phyloP scores from a whole-genome alignment of 2,113 vertebrate genomes.

The Acrocephalus kingi region DNA sequence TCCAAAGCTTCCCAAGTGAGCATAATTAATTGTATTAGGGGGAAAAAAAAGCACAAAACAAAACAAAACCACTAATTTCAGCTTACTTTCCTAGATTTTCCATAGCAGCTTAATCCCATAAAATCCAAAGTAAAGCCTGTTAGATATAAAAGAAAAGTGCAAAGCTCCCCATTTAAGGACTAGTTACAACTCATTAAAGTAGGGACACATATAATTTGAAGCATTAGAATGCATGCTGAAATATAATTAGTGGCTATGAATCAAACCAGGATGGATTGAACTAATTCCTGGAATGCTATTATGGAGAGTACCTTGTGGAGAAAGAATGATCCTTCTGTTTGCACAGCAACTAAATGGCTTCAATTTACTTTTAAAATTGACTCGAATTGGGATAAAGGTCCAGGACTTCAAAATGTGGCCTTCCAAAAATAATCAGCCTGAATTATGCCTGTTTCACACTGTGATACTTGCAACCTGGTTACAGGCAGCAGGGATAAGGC shows the following conservation, averaged over 20 bases:
- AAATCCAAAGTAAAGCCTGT: constrained; percentile 64
- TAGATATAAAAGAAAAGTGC: constrained; percentile 61
- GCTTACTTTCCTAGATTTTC: constrained; percentile 8
- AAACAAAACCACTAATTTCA: not conserved
- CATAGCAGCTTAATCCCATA: constrained; percentile 63
- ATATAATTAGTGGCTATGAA: constrained; percentile 74
- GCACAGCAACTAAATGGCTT: constrained; percentile 71
- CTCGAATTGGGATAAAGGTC: constrained; percentile 69
- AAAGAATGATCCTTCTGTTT: constrained; percentile 79
- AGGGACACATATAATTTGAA: constrained; percentile 69
- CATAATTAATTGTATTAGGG: constrained; percentile 26
- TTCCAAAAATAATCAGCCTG: constrained; percentile 46
- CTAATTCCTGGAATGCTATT: constrained; percentile 72
- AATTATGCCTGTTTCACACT: constrained; percentile 68
- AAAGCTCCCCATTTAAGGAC: constrained; percentile 67
- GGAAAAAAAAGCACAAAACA: not conserved
- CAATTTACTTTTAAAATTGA: constrained; percentile 72
- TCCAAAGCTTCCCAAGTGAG: not conserved
- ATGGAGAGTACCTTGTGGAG: constrained; percentile 41
- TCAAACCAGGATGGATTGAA: constrained; percentile 70
- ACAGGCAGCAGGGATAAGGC: constrained; percentile 61
- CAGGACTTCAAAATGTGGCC: constrained; percentile 57
- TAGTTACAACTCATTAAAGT: constrained; percentile 75
- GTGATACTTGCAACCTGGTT: constrained; percentile 58
- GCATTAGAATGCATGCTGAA: constrained; percentile 68